Percentiles rank a stretch among this genome's conserved stretches.
These are phyloP conservation scores for Amphiduros pacificus DNA, from an alignment of 2,888 invertebrate genomes.

Conservation along the genomic window DNA sequence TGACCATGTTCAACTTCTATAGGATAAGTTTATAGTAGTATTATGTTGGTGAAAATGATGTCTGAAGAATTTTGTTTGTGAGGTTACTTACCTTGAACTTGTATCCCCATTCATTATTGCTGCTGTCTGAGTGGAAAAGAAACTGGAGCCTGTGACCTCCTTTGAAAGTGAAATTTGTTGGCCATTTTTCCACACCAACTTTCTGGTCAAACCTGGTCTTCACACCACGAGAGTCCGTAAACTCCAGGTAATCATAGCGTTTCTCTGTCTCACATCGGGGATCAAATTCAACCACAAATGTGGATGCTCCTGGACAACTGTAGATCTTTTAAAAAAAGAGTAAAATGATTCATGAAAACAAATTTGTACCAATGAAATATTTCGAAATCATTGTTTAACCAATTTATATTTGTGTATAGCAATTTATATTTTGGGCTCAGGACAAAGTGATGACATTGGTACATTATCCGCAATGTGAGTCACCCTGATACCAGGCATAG, in stretches of 20 bases:
- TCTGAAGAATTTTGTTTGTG: not conserved
- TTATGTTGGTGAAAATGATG: not conserved
- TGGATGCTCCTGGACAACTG: slow-evolving; percentile 54
- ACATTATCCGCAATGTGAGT: too few relatives aligned
- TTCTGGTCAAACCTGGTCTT: slow-evolving; percentile 54
- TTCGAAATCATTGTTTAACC: too few relatives aligned
- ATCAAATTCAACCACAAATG: slow-evolving; percentile 55
- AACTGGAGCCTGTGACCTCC: slow-evolving; percentile 52
- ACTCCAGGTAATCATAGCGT: slow-evolving; percentile 56
- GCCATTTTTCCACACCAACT: slow-evolving; percentile 55
- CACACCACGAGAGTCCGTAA: slow-evolving; percentile 51
- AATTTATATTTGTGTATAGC: too few relatives aligned
- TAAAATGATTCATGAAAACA: too few relatives aligned
- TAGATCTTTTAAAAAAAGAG: too few relatives aligned
- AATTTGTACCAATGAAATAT: too few relatives aligned
- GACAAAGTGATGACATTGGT: too few relatives aligned
- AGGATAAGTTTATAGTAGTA: not conserved
- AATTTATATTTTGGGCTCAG: too few relatives aligned
- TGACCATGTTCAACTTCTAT: not conserved
- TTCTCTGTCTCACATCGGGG: slow-evolving; percentile 56
- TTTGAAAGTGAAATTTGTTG: slow-evolving; percentile 44
- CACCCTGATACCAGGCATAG: too few relatives aligned
- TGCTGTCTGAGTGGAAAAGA: slow-evolving; percentile 56
- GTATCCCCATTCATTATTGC: slow-evolving; percentile 59
- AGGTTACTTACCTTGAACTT: slow-evolving; percentile 50